Evolutionary conservation across 2,888 invertebrate genomes (phyloP).

Genomic region (Bellardia bayeri): DNA sequence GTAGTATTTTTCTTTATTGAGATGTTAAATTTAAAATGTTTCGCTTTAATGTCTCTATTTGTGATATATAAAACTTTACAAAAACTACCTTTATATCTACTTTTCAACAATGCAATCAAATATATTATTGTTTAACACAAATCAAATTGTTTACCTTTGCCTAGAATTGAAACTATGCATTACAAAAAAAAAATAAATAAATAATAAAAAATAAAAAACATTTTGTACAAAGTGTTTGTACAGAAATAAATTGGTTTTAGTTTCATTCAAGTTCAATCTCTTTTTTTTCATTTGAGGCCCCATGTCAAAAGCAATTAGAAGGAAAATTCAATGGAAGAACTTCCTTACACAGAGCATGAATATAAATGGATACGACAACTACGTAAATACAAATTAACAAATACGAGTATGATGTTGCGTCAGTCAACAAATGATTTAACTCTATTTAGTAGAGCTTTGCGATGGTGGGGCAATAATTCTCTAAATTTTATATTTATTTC

Average conservation of each 20-base stretch:
- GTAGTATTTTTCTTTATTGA: too few species aligned
- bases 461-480: not conserved
- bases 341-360: constrained; percentile 2
- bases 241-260: constrained; percentile 29
- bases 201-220: not conserved
- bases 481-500: too few species aligned
- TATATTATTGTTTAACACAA: not conserved
- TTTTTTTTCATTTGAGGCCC: constrained; percentile 19
- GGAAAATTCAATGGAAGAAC: constrained; percentile 20
- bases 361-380: not conserved
- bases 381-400: constrained; percentile 25
- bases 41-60: too few species aligned
- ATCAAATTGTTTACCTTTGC: constrained; percentile 15
- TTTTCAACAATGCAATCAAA: too few species aligned
- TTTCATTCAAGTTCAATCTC: constrained; percentile 51
- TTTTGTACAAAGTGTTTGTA: not conserved
- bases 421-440: not conserved
- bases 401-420: not conserved
- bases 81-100: too few species aligned
- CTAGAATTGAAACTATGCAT: not conserved
- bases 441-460: not conserved
- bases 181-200: too few species aligned
- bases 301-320: constrained; percentile 58
- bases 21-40: too few species aligned
- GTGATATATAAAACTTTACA: too few species aligned